Evolutionary conservation across 2,797 vertebrate genomes (phyloP), one percentile per base, ranked within the genome.

Genomic region (Aplochiton taeniatus): DNA sequence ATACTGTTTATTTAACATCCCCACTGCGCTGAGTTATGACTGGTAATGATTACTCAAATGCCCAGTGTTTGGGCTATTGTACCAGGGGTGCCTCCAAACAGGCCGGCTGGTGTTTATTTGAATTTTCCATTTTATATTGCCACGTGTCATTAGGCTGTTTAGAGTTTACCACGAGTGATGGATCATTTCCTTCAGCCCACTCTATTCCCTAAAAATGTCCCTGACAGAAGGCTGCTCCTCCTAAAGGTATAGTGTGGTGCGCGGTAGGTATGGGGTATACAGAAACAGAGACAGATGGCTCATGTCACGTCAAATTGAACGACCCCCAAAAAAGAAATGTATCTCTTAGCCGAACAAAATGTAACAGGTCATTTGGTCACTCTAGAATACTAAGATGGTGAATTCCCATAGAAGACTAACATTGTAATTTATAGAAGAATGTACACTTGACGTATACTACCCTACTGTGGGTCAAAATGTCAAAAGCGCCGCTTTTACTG

Each of bases 121-220:
- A 93, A 91, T 92, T 92, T 92, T 92, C 91, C 89, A 92, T 92
- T 93, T 94, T 93, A 92, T 92, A 93, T 92, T 92, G 90, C 90
- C 85, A 87, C 75, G 64, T 90, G 91, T 92, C 92, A 86, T 91
- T 89, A 72, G 85, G 83, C 80, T 93, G 91, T 93, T 93, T 93
- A 91, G 83, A 92, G 90, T 90, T 87, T 89, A 89, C 83, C 52
- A 58, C 3, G 76, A 74, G 77, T 91, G 90, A 93, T 91, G 89
- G 87, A 92, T 92, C 66, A 81, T 91, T 91, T 91, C 88, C 87
- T 89, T 91, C 87, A 83, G 44, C 74, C 70, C 70, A 74, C 72
- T 80, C 81, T 56, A 18, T 74, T 76, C 66, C 9, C 63, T 70
- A 44, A 67, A 51, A 86, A 72, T 63, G 56, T 58, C 63, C 72